Evolutionary conservation across 2,797 vertebrate genomes (phyloP).

Genomic region (Pseudopleuronectes americanus): DNA sequence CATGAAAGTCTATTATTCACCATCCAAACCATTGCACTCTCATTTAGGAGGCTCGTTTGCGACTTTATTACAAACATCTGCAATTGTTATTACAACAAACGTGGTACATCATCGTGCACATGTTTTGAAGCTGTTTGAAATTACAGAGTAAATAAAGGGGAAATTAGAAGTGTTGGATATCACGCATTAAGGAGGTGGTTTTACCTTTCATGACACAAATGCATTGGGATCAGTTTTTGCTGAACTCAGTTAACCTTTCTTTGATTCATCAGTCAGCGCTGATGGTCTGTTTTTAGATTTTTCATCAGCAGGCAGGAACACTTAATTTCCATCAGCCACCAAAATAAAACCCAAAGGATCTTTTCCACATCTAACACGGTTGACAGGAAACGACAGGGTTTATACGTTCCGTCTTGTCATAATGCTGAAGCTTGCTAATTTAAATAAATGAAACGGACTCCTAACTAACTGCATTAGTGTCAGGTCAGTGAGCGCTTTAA

Average conservation of each 20-base stretch:
- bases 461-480: slow-evolving; percentile 31
- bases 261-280: slow-evolving; percentile 4
- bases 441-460: slow-evolving; percentile 33
- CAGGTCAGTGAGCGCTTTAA: slow-evolving; percentile 42
- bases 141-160: not conserved
- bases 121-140: not conserved
- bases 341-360: slow-evolving; percentile 7
- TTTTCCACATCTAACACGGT: slow-evolving; percentile 11
- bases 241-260: slow-evolving; percentile 9
- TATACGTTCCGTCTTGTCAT: slow-evolving; percentile 16
- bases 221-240: not conserved
- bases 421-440: slow-evolving; percentile 24
- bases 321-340: not conserved
- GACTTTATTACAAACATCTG: not conserved
- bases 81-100: not conserved
- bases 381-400: slow-evolving; percentile 14
- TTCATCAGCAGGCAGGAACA: not conserved
- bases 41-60: slow-evolving; percentile 3
- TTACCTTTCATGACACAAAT: not conserved
- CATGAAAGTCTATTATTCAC: slow-evolving; percentile 11
- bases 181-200: not conserved
- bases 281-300: slow-evolving; percentile 2
- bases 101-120: not conserved
- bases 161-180: not conserved
- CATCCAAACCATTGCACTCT: slow-evolving; percentile 7